Evolutionary conservation across 2,113 vertebrate genomes (phyloP), one percentile per base, ranked within the genome.

Genomic region (Hemiprocne comata): DNA sequence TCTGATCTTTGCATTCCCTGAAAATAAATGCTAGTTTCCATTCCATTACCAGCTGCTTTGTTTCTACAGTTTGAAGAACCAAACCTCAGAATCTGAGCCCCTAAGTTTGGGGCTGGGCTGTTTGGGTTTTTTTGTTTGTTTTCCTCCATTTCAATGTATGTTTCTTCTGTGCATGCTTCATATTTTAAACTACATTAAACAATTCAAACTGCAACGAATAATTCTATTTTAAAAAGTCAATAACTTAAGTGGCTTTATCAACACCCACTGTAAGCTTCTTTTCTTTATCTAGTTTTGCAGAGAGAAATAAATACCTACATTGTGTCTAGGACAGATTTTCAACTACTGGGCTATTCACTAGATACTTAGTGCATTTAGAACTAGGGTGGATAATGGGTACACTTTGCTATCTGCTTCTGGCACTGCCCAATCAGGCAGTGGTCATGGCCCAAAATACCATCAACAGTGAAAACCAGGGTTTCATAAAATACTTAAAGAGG

Each of bases 191-290:
- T 60, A 25, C 31, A 40, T 77, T 71, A 83, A 93, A 53, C 6
- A 60, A 70, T 88, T 24, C 46, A 77, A 69, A 75, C 65, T 38
- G 26, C 26, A 92, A 36, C 31, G 91, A 85, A 66, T 85, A 8
- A 58, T 84, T 93, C 29, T 62, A 12, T 69, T 78, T 82, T 48
- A 6, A 61, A 78, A 89, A 90, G 50, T 62, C 74, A 70, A 8
- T 84, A 81, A 79, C 28, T 7, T 83, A 83, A 87, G 80, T 90
- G 64, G 21, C 71, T 96, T 96, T 96, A 72, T 90, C 91, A 92
- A 42, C 18, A 71, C 21, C 25, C 17, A 21, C 40, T 60, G 44
- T 91, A 95, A 93, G 57, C 77, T 87, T 36, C 69, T 93, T 88
- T 94, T 69, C 66, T 94, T 81, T 85, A 70, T 79, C 65, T 90